Evolutionary conservation across 2,797 vertebrate species (phyloP), one percentile per base, ranked within the genome.

Genomic region (Synaphobranchus kaupii): DNA sequence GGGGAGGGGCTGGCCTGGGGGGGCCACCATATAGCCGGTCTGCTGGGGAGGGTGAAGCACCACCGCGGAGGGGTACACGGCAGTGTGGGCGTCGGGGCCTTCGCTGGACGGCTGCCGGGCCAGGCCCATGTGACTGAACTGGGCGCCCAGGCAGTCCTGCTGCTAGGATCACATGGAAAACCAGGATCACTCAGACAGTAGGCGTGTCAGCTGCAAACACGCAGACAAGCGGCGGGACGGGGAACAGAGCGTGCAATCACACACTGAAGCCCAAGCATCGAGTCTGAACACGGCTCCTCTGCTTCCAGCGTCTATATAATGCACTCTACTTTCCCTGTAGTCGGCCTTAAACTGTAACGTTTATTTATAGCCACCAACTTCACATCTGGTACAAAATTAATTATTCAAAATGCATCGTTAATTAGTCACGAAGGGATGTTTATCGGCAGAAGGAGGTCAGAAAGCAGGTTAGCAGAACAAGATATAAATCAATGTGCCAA

Each of bases 41-140:
- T 98, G 95, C 88, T 91, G 91, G 0, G 96, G 94, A 28, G 96
- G 96, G 93, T 98, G 98, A 88, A 99, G 96, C 87, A 99, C 91
- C 88, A 99, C 88, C 0, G 96, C 93, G 78, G 97, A 95, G 83
- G 97, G 96, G 95, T 97, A 97, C 96, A 97, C 94, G 39, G 96
- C 95, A 88, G 95, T 82, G 31, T 94, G 96, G 84, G 96, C 93
- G 87, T 97, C 66, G 31, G 0, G 94, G 92, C 68, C 94, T 47
- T 98, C 97, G 4, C 93, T 85, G 25, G 96, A 95, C 0, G 95
- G 93, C 93, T 98, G 98, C 89, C 97, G 97, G 85, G 95, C 94
- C 92, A 99, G 96, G 92, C 95, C 98, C 98, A 99, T 97, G 93
- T 99, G 98, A 95, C 97, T 96, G 92, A 99, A 99, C 91, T 99